phyloP scores from a whole-genome alignment of 2,113 vertebrate species.

The Deroptyus accipitrinus region DNA sequence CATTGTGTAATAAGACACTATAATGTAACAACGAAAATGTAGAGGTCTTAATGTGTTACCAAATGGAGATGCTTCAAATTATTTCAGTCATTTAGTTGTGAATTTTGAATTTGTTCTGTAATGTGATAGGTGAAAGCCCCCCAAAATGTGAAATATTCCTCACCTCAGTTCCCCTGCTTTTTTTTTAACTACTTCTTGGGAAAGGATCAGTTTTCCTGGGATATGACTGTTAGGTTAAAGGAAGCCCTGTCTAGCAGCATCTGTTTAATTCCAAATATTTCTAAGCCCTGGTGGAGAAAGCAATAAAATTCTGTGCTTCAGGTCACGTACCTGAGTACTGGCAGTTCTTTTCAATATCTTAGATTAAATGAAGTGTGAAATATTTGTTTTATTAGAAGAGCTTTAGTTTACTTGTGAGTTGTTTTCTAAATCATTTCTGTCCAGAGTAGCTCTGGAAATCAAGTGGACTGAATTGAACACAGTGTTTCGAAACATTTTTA shows the following conservation, averaged over 20 bases:
- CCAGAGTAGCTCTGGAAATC: conserved; percentile 45
- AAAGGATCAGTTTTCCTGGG: neutral
- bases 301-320: conserved; percentile 69
- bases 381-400: conserved; percentile 78
- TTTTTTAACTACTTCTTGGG: neutral
- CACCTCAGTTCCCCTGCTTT: neutral
- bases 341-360: conserved; percentile 79
- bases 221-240: neutral
- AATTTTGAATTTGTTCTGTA: neutral
- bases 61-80: neutral
- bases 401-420: conserved; percentile 71
- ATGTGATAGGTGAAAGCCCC: neutral
- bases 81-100: neutral
- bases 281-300: conserved; percentile 48
- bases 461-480: neutral
- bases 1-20: neutral
- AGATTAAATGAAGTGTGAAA: conserved; percentile 80
- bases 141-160: neutral
- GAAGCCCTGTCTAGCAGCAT: conserved; percentile 49
- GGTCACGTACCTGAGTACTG: conserved; percentile 72
- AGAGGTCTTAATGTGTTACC: neutral
- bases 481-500: conserved; percentile 36
- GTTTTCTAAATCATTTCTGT: conserved; percentile 65
- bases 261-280: conserved; percentile 57
- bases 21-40: neutral